Base-by-base conservation (phyloP, 64 coral and sea anemone species). In the Montipora foliosa region DNA sequence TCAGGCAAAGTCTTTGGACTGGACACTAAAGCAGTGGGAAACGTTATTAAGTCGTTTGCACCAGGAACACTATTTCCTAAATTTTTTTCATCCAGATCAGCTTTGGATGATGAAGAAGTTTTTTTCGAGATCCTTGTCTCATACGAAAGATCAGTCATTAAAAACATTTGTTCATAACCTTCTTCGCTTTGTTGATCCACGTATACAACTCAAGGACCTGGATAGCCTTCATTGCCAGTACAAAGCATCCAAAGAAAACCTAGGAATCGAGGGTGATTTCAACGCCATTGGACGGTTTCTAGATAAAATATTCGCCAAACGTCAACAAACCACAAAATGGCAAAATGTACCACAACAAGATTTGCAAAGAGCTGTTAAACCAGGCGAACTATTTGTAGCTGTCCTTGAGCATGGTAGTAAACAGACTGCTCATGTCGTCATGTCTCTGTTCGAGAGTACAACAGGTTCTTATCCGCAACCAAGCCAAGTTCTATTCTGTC, bases 401-500 rank as follows among this genome's bases (percentile, higher is more conserved):
- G 94, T 93, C 6, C 87, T 98, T 47, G 97, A 98, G 49, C 87
- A 82, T 77, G 79, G 81, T 20, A 98, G 94, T 64, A 61, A 73
- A 21, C 64, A 95, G 76, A 93, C 97, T 20, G 92, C 92, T 49
- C 91, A 98, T 70, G 97, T 98, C 0, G 78, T 95, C 55, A 83
- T 98, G 67, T 93, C 97, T 5, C 88, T 98, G 19, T 98, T 95
- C 88, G 66, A 81, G 83, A 95, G 95, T 62, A 93, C 84, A 25
- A 79, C 90, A 76, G 91, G 86, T 6, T 62, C 81, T n/a, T 86
- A 80, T 37, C 97, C 97, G 70, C 85, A 96, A 66, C 97, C 97
- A 49, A 93, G 93, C 68, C 94, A 98, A 74, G 59, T 98, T 82
- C 49, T 98, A 6, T 98, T 98, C 71, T 98, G 97, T 55, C 81